Evolutionary conservation across 2,797 vertebrate species (phyloP).

Genomic region (Gambusia yucatana): DNA sequence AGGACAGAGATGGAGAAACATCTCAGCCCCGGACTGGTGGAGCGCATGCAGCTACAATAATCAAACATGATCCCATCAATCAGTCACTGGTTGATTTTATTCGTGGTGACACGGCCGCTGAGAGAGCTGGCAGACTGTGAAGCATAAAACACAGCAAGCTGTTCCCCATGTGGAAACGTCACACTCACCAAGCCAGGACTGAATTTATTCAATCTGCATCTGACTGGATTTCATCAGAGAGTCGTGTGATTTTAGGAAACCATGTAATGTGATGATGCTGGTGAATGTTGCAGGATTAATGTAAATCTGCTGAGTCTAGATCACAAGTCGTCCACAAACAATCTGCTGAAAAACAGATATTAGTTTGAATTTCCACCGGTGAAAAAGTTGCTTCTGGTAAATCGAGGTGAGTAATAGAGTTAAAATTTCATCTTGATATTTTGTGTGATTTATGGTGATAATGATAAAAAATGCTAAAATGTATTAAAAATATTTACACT

Average conservation of each 20-base stretch:
- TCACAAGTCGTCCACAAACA: neutral
- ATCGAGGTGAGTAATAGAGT: neutral
- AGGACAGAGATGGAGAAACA: conserved; percentile 68
- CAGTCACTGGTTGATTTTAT: conserved; percentile 62
- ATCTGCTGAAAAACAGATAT: neutral
- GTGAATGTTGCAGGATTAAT: neutral
- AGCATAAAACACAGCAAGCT: conserved; percentile 70
- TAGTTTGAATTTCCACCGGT: neutral
- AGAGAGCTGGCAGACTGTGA: conserved; percentile 48
- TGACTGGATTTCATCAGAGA: conserved; percentile 38
- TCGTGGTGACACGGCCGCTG: conserved; percentile 37
- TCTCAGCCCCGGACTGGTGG: conserved; percentile 43
- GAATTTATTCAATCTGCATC: conserved; percentile 51
- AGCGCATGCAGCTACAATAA: conserved; percentile 68
- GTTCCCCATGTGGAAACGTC: conserved; percentile 76
- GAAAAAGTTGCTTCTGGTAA: neutral
- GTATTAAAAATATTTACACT: neutral
- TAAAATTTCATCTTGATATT: neutral
- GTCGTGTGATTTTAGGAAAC: neutral
- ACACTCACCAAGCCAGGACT: conserved; percentile 57
- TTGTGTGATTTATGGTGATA: neutral
- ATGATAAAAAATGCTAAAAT: neutral
- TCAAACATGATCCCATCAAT: conserved; percentile 64
- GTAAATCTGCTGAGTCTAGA: neutral
- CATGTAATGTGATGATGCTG: neutral